phyloP scores from a whole-genome alignment of 2,113 vertebrate species.

The Corythornis cristatus region DNA sequence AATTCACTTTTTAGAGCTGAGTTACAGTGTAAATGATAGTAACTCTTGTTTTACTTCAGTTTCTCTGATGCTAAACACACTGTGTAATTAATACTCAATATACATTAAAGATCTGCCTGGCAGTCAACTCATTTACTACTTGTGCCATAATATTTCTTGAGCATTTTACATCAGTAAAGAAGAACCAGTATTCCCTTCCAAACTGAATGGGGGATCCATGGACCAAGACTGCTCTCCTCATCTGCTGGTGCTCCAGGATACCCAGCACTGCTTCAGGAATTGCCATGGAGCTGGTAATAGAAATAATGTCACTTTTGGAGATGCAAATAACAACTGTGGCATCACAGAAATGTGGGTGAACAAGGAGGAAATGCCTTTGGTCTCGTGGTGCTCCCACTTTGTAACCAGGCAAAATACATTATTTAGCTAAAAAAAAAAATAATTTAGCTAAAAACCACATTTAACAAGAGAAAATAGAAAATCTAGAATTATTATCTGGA shows the following conservation, averaged over 20 bases:
- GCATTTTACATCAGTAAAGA: neutral
- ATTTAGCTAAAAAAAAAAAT: neutral
- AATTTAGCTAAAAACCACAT: too few species aligned
- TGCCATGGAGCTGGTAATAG: accelerated
- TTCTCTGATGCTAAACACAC: neutral
- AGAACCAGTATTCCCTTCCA: neutral
- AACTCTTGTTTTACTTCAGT: neutral
- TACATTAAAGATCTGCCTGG: neutral
- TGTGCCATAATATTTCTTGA: neutral
- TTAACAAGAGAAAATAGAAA: neutral
- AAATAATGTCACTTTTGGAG: neutral
- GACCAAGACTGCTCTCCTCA: neutral
- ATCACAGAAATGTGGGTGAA: neutral
- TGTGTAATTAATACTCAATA: neutral
- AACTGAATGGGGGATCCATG: neutral
- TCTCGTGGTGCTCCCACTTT: neutral
- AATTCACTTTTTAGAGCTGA: neutral
- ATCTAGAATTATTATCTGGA: neutral
- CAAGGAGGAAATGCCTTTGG: neutral
- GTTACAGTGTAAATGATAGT: neutral
- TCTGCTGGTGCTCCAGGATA: neutral
- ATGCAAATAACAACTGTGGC: neutral
- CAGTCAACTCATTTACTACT: neutral
- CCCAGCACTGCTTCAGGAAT: accelerated
- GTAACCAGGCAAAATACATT: neutral